Evolutionary conservation across 2,113 vertebrate species (phyloP).

Genomic region (Pterophyllum scalare): DNA sequence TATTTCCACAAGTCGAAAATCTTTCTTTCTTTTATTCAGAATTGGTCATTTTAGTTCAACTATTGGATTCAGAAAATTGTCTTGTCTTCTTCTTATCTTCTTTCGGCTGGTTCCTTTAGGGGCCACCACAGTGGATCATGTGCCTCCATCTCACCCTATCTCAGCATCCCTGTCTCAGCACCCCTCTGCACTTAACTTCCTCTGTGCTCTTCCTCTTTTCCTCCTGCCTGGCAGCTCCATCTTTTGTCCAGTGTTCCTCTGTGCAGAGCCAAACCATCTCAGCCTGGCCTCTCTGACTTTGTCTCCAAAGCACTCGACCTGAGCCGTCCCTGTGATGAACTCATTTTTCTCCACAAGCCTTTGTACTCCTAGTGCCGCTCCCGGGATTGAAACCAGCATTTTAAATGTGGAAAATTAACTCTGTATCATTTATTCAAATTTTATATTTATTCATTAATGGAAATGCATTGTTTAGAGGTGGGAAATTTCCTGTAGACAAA

Average conservation of each 20-base stretch:
- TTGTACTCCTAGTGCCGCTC: background rate
- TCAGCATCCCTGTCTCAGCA: no score
- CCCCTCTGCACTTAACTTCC: background rate
- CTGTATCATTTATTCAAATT: background rate
- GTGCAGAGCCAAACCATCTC: background rate
- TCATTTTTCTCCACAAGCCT: background rate
- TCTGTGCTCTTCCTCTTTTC: background rate
- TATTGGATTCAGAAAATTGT: no score
- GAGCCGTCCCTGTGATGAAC: background rate
- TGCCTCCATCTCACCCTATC: background rate
- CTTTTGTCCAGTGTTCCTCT: background rate
- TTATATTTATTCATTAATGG: background rate
- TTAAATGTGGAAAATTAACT: background rate
- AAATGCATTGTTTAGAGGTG: background rate
- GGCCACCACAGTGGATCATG: no score
- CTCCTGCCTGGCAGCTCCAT: background rate
- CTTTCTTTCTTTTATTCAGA: no score
- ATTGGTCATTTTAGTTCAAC: no score
- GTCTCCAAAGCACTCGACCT: background rate
- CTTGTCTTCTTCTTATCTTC: no score
- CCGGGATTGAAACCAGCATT: background rate
- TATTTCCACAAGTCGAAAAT: background rate
- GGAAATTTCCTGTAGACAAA: background rate
- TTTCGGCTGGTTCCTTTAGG: no score
- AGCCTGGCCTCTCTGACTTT: background rate